These are phyloP conservation scores for Panthera tigris DNA, from an alignment of 2,113 vertebrate genomes.

Conservation along the genomic window DNA sequence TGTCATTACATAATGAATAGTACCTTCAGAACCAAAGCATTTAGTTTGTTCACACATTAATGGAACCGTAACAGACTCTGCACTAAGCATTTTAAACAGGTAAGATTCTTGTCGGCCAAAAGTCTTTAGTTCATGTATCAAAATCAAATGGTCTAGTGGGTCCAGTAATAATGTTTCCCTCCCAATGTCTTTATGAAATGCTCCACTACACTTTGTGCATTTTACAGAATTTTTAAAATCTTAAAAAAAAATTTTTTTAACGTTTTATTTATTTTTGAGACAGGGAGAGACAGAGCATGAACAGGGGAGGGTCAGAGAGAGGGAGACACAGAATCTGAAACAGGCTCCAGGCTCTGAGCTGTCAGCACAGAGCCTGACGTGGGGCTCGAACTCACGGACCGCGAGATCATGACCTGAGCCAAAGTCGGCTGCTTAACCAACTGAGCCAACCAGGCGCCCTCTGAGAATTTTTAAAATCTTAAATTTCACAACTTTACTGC, in stretches of 20 bases:
- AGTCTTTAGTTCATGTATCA: background rate
- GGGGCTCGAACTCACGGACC: no score
- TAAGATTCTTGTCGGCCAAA: background rate
- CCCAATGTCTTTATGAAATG: background rate
- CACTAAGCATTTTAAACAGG: constrained; percentile 20
- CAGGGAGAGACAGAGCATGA: no score
- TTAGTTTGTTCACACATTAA: background rate
- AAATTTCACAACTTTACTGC: background rate
- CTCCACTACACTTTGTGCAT: background rate
- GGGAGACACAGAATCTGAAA: no score
- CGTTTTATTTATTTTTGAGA: no score
- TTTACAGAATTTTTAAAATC: background rate
- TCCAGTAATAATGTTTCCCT: background rate
- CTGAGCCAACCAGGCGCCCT: no score
- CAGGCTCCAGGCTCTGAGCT: no score
- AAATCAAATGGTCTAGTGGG: background rate
- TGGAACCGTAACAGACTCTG: background rate
- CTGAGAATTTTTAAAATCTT: background rate
- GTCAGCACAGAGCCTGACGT: no score
- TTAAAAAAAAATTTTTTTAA: background rate
- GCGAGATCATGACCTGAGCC: no score
- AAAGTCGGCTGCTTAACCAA: no score
- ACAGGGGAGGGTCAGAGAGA: no score
- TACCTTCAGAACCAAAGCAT: background rate
- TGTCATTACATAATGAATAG: background rate